Evolutionary conservation across 2,797 vertebrate genomes (phyloP), one percentile per base, ranked within the genome.

Genomic region (Gymnopithys bicolor): DNA sequence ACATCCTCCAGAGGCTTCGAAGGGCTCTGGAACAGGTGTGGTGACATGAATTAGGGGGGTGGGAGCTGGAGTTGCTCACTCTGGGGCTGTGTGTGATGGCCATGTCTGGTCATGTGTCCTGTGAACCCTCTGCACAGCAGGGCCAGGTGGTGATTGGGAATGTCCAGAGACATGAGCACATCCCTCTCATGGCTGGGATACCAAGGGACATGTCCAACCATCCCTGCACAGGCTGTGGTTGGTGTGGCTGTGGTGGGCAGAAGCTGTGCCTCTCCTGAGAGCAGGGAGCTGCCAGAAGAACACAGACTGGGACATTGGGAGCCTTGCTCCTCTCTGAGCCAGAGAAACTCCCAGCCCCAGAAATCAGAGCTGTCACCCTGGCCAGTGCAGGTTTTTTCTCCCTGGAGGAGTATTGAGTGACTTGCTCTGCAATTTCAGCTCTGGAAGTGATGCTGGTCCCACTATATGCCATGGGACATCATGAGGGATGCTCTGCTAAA

Each of bases 381-480:
- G 18, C 23, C 32, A 4, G 1, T 0, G 55, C 53, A 41, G 60
- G n/a, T 13, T 30, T 27, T 48, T 1, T 33, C 33, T 23, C 49
- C 8, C 67, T 9, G 10, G 10, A 16, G 45, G 5, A 27, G 74
- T 3, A 3, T 6, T 3, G 2, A 55, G 2, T 10, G 45, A 62
- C 74, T 28, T 19, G 55, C 52, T 13, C 76, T 45, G 75, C 81
- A 32, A 19, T 7, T 33, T 45, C 60, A 48, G 49, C 60, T 78
- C 37, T 19, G 59, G 51, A 9, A 1, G 33, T 0, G n/a, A 12
- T 46, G 35, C 52, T 39, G 46, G n/a, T 60, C 66, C 56, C 68
- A 28, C 2, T 17, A 1, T 1, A 1, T n/a, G 35, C 59, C 19
- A 0, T 0, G 11, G 60, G 39, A 67, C 43, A 37, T 12, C 21